These are phyloP conservation scores for Drosophila bocqueti DNA, from an alignment of 1,140 invertebrate genomes.

Conservation along the genomic window DNA sequence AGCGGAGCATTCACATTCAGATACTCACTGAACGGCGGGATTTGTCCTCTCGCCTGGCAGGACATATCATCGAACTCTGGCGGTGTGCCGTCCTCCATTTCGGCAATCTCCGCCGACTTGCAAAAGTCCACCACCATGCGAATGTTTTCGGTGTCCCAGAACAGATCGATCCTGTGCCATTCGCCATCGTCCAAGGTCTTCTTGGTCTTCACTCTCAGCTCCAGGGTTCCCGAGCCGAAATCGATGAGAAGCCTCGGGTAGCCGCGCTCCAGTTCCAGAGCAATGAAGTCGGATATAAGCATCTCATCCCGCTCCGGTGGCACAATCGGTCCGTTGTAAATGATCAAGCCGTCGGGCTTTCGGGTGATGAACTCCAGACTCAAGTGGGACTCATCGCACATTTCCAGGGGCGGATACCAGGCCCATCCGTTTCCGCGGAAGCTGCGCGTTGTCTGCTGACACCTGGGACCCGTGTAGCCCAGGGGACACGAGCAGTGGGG, in stretches of 20 bases:
- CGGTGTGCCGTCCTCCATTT: constrained; percentile 94
- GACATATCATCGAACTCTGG: constrained; percentile 94
- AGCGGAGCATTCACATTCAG: constrained; percentile 98
- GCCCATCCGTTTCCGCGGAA: constrained; percentile 97
- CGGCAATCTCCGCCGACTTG: constrained; percentile 93
- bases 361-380: constrained; percentile 97
- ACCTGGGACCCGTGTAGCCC: constrained; percentile 96
- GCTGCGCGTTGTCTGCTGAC: constrained; percentile 97
- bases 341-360: constrained; percentile 94
- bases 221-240: constrained; percentile 97
- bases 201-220: constrained; percentile 94
- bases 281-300: constrained; percentile 96
- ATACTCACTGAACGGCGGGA: constrained; percentile 98
- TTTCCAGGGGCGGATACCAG: constrained; percentile 97
- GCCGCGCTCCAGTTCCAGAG: constrained; percentile 95
- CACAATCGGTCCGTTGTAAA: constrained; percentile 98
- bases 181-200: constrained; percentile 95
- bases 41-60: constrained; percentile 94
- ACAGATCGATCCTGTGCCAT: constrained; percentile 98
- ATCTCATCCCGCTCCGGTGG: constrained; percentile 95
- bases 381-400: constrained; percentile 97
- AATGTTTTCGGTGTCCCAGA: constrained; percentile 96
- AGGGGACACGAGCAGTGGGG: constrained; percentile 95
- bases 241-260: constrained; percentile 96
- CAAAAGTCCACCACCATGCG: constrained; percentile 97